Conservation (phyloP, 1,140 invertebrate species). For the Pseudomyrmex flavicornis region DNA sequence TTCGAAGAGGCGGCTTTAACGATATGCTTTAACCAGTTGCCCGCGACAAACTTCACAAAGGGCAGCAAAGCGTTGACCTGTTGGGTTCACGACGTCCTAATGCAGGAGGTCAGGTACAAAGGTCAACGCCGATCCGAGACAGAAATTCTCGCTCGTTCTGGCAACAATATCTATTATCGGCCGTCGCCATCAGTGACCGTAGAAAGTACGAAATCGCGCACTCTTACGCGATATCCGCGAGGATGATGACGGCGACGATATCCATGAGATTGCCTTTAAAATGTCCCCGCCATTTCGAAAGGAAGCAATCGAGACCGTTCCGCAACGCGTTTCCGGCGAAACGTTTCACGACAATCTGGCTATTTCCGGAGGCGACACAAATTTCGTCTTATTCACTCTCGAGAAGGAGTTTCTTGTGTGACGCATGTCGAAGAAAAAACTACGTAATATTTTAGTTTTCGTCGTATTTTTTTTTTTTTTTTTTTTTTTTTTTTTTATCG, state of each 20-base stretch:
- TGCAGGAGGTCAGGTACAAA: conserved; percentile 39
- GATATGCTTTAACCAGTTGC: conserved; percentile 37
- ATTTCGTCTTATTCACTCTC: background rate
- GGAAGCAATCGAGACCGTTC: background rate
- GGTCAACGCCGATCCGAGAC: conserved; percentile 24
- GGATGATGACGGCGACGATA: conserved; percentile 25
- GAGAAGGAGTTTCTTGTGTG: background rate
- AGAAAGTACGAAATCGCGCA: conserved; percentile 69
- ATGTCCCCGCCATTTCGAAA: conserved; percentile 20
- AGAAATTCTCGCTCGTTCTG: conserved; percentile 13
- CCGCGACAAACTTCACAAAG: conserved; percentile 36
- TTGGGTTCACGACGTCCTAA: conserved; percentile 33
- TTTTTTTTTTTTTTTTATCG: no score
- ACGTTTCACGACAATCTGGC: background rate
- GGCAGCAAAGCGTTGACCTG: conserved; percentile 22
- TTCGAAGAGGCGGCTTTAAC: background rate
- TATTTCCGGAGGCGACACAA: conserved; percentile 19
- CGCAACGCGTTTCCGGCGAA: background rate
- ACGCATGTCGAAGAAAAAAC: no score
- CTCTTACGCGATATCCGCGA: conserved; percentile 39
- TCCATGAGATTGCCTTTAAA: conserved; percentile 60
- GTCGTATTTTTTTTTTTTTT: no score
- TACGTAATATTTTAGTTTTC: background rate
- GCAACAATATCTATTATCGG: conserved; percentile 70
- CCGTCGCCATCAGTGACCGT: conserved; percentile 41